Evolutionary conservation across 2,797 vertebrate species (phyloP).

Genomic region (Apodemus agrarius): DNA sequence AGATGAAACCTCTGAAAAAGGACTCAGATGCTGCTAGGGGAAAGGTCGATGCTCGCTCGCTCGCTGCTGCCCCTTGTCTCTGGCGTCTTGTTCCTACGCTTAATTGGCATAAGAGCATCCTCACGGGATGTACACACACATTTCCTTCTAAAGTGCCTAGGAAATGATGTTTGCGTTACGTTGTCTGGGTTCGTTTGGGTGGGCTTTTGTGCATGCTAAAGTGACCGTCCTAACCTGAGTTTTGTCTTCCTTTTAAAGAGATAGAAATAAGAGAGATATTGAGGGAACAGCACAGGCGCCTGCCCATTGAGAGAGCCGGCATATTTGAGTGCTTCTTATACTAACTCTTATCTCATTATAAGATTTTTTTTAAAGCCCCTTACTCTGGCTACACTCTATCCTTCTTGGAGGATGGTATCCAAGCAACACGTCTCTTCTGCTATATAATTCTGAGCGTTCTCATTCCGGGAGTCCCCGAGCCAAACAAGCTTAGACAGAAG

Average conservation of each 20-base stretch:
- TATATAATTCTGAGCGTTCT: constrained; percentile 48
- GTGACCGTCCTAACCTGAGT: neutral
- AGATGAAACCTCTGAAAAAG: constrained; percentile 24
- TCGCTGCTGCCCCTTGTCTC: neutral
- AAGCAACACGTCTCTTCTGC: constrained; percentile 34
- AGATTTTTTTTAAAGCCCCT: constrained; percentile 4
- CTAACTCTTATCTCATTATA: constrained; percentile 47
- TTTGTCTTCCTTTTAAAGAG: constrained; percentile 19
- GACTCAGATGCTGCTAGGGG: neutral
- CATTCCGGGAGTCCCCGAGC: constrained; percentile 61
- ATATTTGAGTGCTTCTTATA: constrained; percentile 43
- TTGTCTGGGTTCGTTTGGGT: neutral
- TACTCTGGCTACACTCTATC: neutral
- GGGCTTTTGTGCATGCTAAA: neutral
- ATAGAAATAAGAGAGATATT: constrained; percentile 27
- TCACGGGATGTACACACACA: constrained; percentile 7
- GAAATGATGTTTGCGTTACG: constrained; percentile 43
- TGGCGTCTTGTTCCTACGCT: constrained; percentile 47
- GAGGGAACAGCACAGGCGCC: constrained; percentile 8
- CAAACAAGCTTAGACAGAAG: constrained; percentile 20
- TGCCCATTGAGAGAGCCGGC: neutral
- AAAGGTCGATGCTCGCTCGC: neutral
- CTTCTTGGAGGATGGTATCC: constrained; percentile 44
- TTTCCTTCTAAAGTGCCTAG: constrained; percentile 37
- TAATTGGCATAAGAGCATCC: constrained; percentile 20